Conservation (phyloP, 2,888 invertebrate species). For the Habrosyne pyritoides region DNA sequence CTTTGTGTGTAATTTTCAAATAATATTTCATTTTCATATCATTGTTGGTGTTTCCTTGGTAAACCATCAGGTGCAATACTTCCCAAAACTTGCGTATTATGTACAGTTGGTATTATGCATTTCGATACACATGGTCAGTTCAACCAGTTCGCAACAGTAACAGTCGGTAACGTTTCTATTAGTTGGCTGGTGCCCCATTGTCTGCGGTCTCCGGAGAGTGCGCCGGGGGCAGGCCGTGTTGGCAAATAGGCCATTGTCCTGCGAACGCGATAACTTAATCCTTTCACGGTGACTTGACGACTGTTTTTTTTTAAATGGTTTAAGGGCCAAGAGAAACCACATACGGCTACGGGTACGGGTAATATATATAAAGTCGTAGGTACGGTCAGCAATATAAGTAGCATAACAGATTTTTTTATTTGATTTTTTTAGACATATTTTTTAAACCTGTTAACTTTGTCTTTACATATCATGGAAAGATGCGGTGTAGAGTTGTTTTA, state of each 20-base stretch:
- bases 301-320: not conserved
- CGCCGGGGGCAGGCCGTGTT: slow-evolving; percentile 14
- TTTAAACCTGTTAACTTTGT: too few relatives aligned
- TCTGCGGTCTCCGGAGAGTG: slow-evolving; percentile 25
- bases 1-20: too few relatives aligned
- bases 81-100: not conserved
- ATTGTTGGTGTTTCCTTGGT: too few relatives aligned
- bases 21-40: too few relatives aligned
- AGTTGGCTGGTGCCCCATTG: slow-evolving; percentile 34
- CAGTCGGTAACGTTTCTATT: slow-evolving; percentile 30
- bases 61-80: too few relatives aligned
- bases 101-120: not conserved
- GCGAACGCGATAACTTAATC: slow-evolving; percentile 33
- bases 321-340: not conserved
- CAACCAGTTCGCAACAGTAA: not conserved
- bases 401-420: too few relatives aligned
- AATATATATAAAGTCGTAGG: too few relatives aligned
- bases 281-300: slow-evolving; percentile 12
- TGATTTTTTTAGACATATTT: too few relatives aligned
- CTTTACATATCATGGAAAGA: too few relatives aligned
- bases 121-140: not conserved
- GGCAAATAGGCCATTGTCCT: slow-evolving; percentile 46
- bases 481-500: too few relatives aligned
- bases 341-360: too few relatives aligned
- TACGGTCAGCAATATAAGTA: too few relatives aligned